Percentiles rank a stretch among this genome's conserved stretches.
phyloP scores from a whole-genome alignment of 2,888 invertebrate genomes.

The Rhagonycha lutea region DNA sequence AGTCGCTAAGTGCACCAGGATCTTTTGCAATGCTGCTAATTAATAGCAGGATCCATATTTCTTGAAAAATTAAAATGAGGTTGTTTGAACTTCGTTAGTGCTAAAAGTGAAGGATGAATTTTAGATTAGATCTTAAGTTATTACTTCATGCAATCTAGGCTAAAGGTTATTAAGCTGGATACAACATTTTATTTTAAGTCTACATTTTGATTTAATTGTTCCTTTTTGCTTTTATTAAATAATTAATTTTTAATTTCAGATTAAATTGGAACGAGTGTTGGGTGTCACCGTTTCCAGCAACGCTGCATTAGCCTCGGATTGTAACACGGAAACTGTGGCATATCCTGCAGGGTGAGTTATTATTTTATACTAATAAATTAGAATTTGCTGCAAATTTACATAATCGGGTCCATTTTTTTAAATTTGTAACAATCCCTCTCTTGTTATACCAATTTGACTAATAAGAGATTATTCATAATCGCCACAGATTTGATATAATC shows the following conservation, averaged over 20 bases:
- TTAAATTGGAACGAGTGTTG: slow-evolving; percentile 91
- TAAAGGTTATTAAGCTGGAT: slow-evolving; percentile 4
- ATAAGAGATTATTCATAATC: too few relatives aligned
- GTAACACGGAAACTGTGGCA: slow-evolving; percentile 84
- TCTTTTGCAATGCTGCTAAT: not conserved
- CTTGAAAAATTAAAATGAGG: slow-evolving; percentile 1
- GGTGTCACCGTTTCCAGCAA: slow-evolving; percentile 94
- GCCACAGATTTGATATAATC: too few relatives aligned
- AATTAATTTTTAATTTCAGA: slow-evolving; percentile 66
- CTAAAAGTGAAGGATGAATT: not conserved
- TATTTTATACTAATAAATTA: not conserved
- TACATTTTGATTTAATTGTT: not conserved
- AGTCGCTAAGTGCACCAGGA: not conserved
- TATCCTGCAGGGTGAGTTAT: slow-evolving; percentile 94
- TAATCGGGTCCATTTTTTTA: not conserved
- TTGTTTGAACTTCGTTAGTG: not conserved
- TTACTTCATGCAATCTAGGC: slow-evolving; percentile 11
- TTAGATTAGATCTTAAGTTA: slow-evolving; percentile 3
- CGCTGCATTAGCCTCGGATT: slow-evolving; percentile 88
- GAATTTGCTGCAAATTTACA: not conserved
- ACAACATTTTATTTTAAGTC: not conserved
- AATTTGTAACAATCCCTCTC: not conserved
- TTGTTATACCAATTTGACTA: too few relatives aligned
- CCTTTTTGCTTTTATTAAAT: slow-evolving; percentile 13
- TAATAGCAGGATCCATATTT: not conserved